These are phyloP conservation scores for Bellardia bayeri DNA, from an alignment of 2,888 invertebrate species.

Conservation along the genomic window DNA sequence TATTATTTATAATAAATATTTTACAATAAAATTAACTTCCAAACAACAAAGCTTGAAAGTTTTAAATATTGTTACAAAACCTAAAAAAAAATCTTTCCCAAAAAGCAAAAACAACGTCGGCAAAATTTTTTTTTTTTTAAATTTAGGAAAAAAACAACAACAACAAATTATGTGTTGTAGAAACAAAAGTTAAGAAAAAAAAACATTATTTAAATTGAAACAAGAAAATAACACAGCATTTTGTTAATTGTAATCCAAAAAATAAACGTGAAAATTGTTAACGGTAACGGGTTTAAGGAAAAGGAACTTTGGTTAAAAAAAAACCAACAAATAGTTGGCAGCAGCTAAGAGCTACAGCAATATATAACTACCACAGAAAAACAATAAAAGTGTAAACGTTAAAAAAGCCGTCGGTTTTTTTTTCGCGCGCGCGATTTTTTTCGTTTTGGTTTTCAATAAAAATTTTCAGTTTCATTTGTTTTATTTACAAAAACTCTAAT, in stretches of 20 bases:
- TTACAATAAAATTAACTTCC: slow-evolving; percentile 9
- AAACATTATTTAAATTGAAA: slow-evolving; percentile 2
- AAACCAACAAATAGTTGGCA: not conserved
- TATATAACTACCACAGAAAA: not conserved
- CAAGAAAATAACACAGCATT: slow-evolving; percentile 65
- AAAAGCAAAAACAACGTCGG: slow-evolving; percentile 67
- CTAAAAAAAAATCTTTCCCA: slow-evolving; percentile 7
- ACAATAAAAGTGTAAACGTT: slow-evolving; percentile 4
- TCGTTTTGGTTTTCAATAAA: slow-evolving; percentile 50
- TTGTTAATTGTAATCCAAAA: slow-evolving; percentile 13
- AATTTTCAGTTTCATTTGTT: slow-evolving; percentile 8
- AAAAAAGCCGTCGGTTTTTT: slow-evolving; percentile 73
- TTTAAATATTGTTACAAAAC: slow-evolving; percentile 4
- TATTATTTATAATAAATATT: slow-evolving; percentile 51
- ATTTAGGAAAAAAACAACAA: slow-evolving; percentile 1
- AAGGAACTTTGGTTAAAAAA: slow-evolving; percentile 36
- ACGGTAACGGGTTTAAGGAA: slow-evolving; percentile 47
- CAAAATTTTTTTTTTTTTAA: slow-evolving; percentile 57
- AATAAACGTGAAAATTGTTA: slow-evolving; percentile 39
- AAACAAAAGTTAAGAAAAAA: slow-evolving; percentile 3
- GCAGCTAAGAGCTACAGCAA: not conserved
- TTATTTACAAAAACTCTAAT: slow-evolving; percentile 38
- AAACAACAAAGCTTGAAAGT: slow-evolving; percentile 15
- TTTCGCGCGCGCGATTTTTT: slow-evolving; percentile 72
- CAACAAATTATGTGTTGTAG: slow-evolving; percentile 47